phyloP scores from a whole-genome alignment of 2,113 vertebrate species.

The Misgurnus mizolepis region DNA sequence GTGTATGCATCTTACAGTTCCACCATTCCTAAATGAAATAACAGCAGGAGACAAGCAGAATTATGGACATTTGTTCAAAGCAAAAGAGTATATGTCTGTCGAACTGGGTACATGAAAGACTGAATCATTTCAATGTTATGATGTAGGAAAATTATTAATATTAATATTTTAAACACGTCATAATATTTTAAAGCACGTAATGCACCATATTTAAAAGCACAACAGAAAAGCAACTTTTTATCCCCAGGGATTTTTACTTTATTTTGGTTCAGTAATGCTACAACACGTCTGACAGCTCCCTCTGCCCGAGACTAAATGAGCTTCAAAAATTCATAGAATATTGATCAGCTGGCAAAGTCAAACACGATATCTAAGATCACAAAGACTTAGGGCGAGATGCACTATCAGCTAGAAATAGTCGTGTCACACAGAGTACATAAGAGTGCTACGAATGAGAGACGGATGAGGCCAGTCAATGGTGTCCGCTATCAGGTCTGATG shows the following conservation, averaged over 20 bases:
- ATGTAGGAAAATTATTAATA: neutral
- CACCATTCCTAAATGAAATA: conserved; percentile 1
- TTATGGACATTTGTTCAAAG: conserved; percentile 7
- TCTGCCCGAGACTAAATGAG: conserved; percentile 56
- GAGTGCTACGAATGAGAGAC: conserved; percentile 37
- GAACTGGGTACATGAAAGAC: neutral
- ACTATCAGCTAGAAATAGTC: conserved; percentile 54
- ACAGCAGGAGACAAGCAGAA: neutral
- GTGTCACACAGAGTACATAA: conserved; percentile 42
- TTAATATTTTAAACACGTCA: neutral
- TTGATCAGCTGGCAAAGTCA: conserved; percentile 70
- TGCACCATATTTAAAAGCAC: neutral
- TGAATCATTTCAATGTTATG: neutral
- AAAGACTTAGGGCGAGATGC: conserved; percentile 60
- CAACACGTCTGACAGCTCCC: conserved; percentile 23
- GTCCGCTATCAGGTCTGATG: conserved; percentile 13
- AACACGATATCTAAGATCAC: conserved; percentile 66
- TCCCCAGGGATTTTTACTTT: conserved; percentile 1
- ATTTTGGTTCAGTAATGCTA: conserved; percentile 33
- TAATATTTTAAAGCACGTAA: neutral
- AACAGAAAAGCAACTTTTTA: neutral
- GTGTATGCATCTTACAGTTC: neutral
- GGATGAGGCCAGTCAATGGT: conserved; percentile 43
- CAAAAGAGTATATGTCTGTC: neutral
- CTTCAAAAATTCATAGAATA: conserved; percentile 78